These are phyloP conservation scores for Desmodus rotundus DNA, from an alignment of 2,113 vertebrate genomes.

Conservation along the genomic window DNA sequence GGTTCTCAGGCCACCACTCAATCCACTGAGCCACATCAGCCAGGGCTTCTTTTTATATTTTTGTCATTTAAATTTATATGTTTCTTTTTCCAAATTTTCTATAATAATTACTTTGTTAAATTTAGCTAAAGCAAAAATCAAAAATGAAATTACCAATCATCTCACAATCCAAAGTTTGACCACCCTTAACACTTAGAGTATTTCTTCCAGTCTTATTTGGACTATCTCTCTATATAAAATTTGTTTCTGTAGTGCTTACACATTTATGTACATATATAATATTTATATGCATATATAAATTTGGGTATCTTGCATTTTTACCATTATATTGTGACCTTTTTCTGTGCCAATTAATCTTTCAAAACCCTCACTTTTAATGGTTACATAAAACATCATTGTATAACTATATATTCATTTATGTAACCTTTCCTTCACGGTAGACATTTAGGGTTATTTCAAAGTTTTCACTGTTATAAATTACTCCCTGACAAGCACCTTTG, in stretches of 20 bases:
- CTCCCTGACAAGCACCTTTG: background rate
- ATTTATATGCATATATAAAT: background rate
- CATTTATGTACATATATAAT: background rate
- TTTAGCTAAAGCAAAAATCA: conserved; percentile 1
- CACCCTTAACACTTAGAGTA: background rate
- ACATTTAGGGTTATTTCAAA: background rate
- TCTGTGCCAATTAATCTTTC: background rate
- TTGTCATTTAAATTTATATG: background rate
- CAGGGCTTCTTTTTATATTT: background rate
- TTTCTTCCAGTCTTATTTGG: background rate
- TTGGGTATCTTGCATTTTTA: background rate
- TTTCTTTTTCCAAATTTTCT: background rate
- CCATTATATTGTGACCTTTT: background rate
- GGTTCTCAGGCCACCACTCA: too few relatives aligned
- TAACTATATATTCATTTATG: background rate
- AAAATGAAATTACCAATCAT: background rate
- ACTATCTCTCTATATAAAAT: background rate
- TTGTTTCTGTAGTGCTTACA: background rate
- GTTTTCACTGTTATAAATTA: background rate
- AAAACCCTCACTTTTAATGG: background rate
- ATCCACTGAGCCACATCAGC: too few relatives aligned
- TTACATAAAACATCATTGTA: background rate
- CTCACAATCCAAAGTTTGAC: background rate
- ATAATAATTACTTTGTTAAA: background rate
- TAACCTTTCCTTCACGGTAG: conserved; percentile 7